Evolutionary conservation across 2,888 invertebrate species (phyloP).

Genomic region (Temnothorax rugatulus): DNA sequence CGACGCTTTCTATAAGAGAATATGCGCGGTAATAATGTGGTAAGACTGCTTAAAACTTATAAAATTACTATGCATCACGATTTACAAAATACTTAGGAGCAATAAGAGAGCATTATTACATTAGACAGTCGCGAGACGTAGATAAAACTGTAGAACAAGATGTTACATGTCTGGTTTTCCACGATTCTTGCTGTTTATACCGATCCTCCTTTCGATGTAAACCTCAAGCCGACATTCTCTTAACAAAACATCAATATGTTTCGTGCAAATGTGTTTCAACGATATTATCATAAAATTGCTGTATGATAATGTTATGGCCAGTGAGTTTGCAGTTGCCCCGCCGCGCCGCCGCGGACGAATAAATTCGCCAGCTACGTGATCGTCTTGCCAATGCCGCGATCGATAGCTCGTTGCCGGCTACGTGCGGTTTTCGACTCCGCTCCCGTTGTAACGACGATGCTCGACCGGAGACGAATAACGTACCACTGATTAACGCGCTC

Average conservation of each 20-base stretch:
- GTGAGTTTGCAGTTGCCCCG: conserved; percentile 24
- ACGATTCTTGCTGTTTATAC: neutral
- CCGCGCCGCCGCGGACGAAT: conserved; percentile 36
- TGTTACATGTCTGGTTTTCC: neutral
- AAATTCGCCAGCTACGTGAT: conserved; percentile 67
- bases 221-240: neutral
- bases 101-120: neutral
- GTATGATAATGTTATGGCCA: conserved; percentile 41
- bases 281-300: conserved; percentile 42
- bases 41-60: conserved; percentile 1
- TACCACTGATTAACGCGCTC: conserved; percentile 58
- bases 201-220: neutral
- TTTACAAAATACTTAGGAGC: neutral
- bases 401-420: conserved; percentile 45
- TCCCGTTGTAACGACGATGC: conserved; percentile 47
- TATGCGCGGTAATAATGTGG: neutral
- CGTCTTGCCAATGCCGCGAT: conserved; percentile 62
- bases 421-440: conserved; percentile 53
- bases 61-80: neutral
- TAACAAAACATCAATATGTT: conserved; percentile 15
- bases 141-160: neutral
- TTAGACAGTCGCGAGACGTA: neutral
- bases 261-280: conserved; percentile 15
- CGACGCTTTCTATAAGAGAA: neutral
- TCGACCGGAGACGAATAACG: conserved; percentile 43